Percentiles rank a stretch among this genome's conserved stretches.
Evolutionary conservation across 1,140 invertebrate genomes (phyloP).

Genomic region (Penaeus chinensis): DNA sequence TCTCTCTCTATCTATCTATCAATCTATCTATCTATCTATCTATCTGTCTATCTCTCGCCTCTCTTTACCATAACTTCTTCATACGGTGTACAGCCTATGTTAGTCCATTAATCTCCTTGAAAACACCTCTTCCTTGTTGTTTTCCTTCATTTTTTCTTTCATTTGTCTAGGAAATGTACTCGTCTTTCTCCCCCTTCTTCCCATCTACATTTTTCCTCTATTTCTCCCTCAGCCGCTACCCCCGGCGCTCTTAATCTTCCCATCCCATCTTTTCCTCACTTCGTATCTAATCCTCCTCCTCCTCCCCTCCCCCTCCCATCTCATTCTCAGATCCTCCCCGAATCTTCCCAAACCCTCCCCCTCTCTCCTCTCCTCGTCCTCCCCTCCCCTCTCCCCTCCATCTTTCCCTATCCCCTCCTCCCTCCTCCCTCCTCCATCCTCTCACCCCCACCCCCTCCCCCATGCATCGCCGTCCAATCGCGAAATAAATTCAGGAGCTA

Average conservation of each 20-base stretch:
- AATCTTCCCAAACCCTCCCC: neutral
- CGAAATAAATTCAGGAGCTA: conserved; percentile 55
- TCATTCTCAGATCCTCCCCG: neutral
- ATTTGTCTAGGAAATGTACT: neutral
- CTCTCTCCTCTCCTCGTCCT: neutral
- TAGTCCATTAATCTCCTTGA: too few species aligned
- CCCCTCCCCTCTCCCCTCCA: neutral
- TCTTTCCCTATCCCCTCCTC: neutral
- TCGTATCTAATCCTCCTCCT: conserved; percentile 18
- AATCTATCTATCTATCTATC: too few species aligned
- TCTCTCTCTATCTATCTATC: too few species aligned
- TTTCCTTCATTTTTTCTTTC: too few species aligned
- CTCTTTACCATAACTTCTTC: too few species aligned
- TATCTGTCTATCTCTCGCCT: too few species aligned
- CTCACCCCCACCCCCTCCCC: neutral
- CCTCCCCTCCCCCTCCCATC: neutral
- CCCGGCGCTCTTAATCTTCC: neutral
- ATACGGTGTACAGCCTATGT: too few species aligned
- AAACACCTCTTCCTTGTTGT: too few species aligned
- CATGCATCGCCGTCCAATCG: conserved; percentile 52
- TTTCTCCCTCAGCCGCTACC: conserved; percentile 23
- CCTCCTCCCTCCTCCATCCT: neutral
- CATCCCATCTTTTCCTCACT: neutral
- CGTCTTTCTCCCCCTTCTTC: neutral
- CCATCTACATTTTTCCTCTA: neutral